phyloP scores from a whole-genome alignment of 2,113 vertebrate genomes.

The Psittacara wagleri region DNA sequence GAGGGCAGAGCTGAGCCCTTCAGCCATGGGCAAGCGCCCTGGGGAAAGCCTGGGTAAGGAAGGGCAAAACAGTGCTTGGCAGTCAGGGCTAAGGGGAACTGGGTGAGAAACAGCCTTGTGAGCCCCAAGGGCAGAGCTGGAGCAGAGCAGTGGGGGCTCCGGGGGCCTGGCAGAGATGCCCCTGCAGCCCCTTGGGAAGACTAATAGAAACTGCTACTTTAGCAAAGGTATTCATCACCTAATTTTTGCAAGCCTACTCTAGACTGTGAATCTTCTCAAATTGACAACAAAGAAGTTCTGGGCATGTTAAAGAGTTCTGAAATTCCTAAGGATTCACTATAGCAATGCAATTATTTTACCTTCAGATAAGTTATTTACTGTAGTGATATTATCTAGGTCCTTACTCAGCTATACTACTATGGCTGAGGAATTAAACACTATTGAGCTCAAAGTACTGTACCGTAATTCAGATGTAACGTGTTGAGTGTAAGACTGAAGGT shows the following conservation, averaged over 20 bases:
- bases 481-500: slow-evolving; percentile 42
- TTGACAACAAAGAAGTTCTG: neutral
- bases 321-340: neutral
- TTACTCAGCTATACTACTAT: neutral
- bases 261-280: neutral
- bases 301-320: neutral
- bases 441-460: neutral
- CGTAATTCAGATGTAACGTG: neutral
- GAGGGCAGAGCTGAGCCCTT: too few relatives aligned
- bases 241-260: neutral
- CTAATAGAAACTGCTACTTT: neutral
- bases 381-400: neutral
- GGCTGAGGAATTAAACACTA: neutral
- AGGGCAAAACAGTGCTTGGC: neutral
- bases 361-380: neutral
- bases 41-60: neutral
- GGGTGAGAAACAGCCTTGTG: neutral
- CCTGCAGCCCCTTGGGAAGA: neutral
- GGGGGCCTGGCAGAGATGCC: accelerated
- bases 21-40: too few relatives aligned
- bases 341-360: neutral
- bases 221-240: neutral
- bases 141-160: neutral
- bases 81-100: neutral
- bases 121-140: neutral